Conservation (phyloP, 2,888 invertebrate species). For the Lasius platythorax region DNA sequence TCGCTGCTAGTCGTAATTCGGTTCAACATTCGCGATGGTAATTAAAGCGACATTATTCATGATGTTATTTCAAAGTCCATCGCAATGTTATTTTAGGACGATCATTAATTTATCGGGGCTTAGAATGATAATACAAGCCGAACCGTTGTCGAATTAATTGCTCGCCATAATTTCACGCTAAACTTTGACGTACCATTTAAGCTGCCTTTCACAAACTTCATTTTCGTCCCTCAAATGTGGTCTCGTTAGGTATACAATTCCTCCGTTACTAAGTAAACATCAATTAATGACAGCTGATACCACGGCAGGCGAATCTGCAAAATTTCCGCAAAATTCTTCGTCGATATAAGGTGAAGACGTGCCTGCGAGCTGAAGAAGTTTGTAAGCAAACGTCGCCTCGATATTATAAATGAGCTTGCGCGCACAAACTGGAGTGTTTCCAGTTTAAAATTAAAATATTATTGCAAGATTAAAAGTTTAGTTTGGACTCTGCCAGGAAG, state of each 20-base stretch:
- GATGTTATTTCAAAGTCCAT: constrained; percentile 35
- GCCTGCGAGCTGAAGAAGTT: constrained; percentile 56
- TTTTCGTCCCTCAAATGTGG: constrained; percentile 36
- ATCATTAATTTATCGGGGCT: constrained; percentile 40
- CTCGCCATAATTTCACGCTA: constrained; percentile 4
- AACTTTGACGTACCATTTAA: not conserved
- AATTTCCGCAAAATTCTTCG: constrained; percentile 56
- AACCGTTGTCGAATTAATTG: constrained; percentile 18
- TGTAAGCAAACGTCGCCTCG: constrained; percentile 61
- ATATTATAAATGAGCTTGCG: constrained; percentile 34
- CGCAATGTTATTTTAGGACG: constrained; percentile 39
- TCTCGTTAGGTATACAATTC: constrained; percentile 24
- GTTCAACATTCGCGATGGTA: constrained; percentile 12
- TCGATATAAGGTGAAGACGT: not conserved
- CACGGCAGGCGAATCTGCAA: constrained; percentile 32
- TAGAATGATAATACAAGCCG: constrained; percentile 21
- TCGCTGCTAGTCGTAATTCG: not conserved
- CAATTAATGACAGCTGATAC: constrained; percentile 58
- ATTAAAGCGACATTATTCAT: constrained; percentile 38
- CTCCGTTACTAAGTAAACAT: constrained; percentile 22
- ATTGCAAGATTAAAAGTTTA: constrained; percentile 49
- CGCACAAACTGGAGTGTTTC: constrained; percentile 51
- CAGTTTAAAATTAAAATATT: constrained; percentile 52
- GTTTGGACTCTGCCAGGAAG: not conserved
- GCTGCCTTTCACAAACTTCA: constrained; percentile 26